These are phyloP conservation scores for Tichodroma muraria DNA, from an alignment of 2,113 vertebrate species.

Conservation along the genomic window DNA sequence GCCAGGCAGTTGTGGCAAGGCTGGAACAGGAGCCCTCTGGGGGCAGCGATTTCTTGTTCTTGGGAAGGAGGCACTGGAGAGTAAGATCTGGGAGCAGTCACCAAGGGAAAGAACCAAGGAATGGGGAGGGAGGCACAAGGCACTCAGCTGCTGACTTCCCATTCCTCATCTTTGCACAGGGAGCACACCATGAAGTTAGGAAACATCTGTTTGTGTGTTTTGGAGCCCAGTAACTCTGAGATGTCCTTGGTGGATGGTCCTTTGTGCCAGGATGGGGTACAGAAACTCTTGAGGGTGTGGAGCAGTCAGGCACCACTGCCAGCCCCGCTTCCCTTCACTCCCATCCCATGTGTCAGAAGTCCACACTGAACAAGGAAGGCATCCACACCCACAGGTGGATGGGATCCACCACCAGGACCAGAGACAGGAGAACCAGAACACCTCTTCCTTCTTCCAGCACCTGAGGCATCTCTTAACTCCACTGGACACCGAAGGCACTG, in stretches of 20 bases:
- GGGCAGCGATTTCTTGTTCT: not conserved
- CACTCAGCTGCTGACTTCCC: not conserved
- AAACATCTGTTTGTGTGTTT: not conserved
- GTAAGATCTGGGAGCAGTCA: not conserved
- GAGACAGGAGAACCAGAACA: not conserved
- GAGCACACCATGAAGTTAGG: not conserved
- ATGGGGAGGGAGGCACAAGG: not conserved
- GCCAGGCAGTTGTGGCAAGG: not conserved
- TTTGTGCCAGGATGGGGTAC: not conserved
- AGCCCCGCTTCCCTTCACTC: not conserved
- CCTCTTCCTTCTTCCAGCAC: not conserved
- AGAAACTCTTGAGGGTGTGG: not conserved
- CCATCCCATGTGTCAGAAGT: not conserved
- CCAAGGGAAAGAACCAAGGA: not conserved
- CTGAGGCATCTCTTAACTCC: accelerated
- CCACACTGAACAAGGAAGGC: not conserved
- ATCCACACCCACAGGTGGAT: not conserved
- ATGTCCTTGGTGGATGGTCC: not conserved
- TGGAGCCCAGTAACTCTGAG: not conserved
- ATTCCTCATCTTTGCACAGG: not conserved
- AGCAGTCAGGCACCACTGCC: not conserved
- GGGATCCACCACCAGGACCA: not conserved
- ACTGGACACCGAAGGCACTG: not conserved
- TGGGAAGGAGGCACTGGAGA: not conserved
- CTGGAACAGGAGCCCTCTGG: not conserved